phyloP scores from a whole-genome alignment of 2,888 invertebrate species.

The Ophion ellenae region DNA sequence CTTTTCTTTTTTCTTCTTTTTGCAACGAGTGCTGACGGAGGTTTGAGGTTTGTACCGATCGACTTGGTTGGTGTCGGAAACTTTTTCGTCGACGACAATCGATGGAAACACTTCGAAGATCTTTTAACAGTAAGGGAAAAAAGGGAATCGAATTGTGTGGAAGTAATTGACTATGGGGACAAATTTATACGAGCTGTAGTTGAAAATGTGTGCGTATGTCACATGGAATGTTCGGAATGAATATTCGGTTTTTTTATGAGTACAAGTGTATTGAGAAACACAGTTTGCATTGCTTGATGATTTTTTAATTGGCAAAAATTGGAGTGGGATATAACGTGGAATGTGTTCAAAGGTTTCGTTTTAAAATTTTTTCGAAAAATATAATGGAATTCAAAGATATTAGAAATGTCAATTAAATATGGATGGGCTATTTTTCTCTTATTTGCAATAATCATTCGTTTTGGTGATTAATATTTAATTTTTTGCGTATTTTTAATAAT shows the following conservation, averaged over 20 bases:
- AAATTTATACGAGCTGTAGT: neutral
- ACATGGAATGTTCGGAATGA: no score
- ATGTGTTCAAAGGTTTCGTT: neutral
- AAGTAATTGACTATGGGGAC: neutral
- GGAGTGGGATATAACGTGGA: neutral
- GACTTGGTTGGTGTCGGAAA: neutral
- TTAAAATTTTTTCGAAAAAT: neutral
- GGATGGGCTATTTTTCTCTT: neutral
- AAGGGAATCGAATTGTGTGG: neutral
- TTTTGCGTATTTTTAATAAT: no score
- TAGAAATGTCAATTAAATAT: neutral
- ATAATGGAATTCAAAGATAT: neutral
- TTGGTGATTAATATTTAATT: no score
- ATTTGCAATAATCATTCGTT: no score
- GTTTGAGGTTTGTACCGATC: neutral
- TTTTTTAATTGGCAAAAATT: neutral
- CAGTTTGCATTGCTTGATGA: neutral
- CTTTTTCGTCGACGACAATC: neutral
- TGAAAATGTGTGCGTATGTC: neutral
- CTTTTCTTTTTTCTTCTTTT: constrained; percentile 18
- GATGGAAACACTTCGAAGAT: neutral
- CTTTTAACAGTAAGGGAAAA: neutral
- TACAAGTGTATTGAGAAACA: no score
- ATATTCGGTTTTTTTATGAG: no score
- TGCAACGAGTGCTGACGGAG: neutral